Evolutionary conservation across 2,888 invertebrate genomes (phyloP).

Genomic region (Microdon myrmicae): DNA sequence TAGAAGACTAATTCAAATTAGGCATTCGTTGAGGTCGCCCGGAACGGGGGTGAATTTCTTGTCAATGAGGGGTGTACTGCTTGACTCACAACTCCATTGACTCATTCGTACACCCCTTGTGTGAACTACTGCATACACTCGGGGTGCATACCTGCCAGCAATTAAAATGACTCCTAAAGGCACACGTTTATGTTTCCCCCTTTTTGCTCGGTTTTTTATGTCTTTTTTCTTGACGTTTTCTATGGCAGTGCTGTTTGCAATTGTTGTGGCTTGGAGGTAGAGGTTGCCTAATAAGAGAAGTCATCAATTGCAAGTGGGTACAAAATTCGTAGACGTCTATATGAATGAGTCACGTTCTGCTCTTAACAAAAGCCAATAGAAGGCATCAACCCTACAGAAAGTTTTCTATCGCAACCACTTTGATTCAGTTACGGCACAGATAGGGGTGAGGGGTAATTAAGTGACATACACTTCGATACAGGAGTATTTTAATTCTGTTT

Average conservation of each 20-base stretch:
- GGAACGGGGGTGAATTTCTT: constrained; percentile 24
- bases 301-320: constrained; percentile 50
- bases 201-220: constrained; percentile 4
- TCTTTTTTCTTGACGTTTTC: too few relatives aligned
- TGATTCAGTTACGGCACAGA: constrained; percentile 24
- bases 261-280: too few relatives aligned
- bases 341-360: constrained; percentile 46
- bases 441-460: constrained; percentile 40
- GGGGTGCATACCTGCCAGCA: constrained; percentile 35
- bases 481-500: constrained; percentile 30
- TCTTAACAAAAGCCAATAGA: constrained; percentile 12
- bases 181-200: constrained; percentile 22
- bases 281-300: constrained; percentile 36
- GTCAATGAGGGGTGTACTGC: constrained; percentile 37
- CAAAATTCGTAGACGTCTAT: constrained; percentile 42
- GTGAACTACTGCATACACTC: constrained; percentile 1
- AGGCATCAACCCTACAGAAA: constrained; percentile 14
- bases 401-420: constrained; percentile 21
- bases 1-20: constrained; percentile 44
- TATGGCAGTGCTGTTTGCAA: too few relatives aligned
- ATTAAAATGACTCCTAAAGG: constrained; percentile 49
- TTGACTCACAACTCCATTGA: constrained; percentile 45
- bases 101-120: constrained; percentile 41
- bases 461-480: constrained; percentile 48
- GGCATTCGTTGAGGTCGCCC: constrained; percentile 34